phyloP scores from a whole-genome alignment of 2,888 invertebrate genomes.

The Lycaena phlaeas region DNA sequence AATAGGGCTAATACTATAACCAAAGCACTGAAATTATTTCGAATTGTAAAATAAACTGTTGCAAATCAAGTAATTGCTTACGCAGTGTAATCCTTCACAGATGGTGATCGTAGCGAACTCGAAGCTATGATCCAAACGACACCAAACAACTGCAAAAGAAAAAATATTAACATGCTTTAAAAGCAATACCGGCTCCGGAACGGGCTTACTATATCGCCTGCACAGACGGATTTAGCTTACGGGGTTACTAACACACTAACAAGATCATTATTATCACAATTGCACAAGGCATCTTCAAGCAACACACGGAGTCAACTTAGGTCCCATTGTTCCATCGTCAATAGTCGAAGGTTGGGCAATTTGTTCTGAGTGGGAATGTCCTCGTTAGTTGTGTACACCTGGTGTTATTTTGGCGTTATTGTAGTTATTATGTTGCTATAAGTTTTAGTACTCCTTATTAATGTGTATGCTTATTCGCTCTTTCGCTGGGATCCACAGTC shows the following conservation, averaged over 20 bases:
- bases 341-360: slow-evolving; percentile 54
- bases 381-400: slow-evolving; percentile 34
- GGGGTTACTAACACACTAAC: slow-evolving; percentile 48
- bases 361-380: slow-evolving; percentile 37
- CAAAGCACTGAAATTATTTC: slow-evolving; percentile 8
- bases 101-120: slow-evolving; percentile 74
- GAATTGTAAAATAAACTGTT: slow-evolving; percentile 18
- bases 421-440: slow-evolving; percentile 23
- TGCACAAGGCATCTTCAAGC: slow-evolving; percentile 60
- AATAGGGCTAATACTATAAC: too few relatives aligned
- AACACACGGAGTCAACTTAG: slow-evolving; percentile 55
- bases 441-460: not conserved
- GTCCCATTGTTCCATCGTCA: slow-evolving; percentile 51
- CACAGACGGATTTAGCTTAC: slow-evolving; percentile 65
- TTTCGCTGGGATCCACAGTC: not conserved
- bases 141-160: slow-evolving; percentile 75
- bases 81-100: slow-evolving; percentile 72
- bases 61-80: slow-evolving; percentile 60
- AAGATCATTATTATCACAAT: slow-evolving; percentile 40
- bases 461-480: not conserved
- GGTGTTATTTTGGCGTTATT: slow-evolving; percentile 27
- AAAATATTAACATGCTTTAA: slow-evolving; percentile 74
- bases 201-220: slow-evolving; percentile 67
- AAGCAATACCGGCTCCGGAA: slow-evolving; percentile 56
- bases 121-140: slow-evolving; percentile 74